Conservation (phyloP, 2,888 invertebrate genomes). For the Ryuthela nishihirai region DNA sequence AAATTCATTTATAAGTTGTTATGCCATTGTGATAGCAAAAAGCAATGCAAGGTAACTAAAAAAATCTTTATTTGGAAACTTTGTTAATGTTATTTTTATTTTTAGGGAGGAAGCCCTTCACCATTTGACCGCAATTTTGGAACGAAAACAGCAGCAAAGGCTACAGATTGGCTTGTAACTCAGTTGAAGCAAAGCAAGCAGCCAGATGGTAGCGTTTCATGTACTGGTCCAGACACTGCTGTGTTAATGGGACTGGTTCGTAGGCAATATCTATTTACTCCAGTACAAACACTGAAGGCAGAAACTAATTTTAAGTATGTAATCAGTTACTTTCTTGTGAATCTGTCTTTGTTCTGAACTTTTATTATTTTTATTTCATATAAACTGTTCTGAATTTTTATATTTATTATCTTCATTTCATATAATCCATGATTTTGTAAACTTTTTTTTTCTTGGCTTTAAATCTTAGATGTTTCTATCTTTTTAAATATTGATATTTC, state of each 20-base stretch:
- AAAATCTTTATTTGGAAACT: neutral
- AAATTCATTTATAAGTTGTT: too few relatives aligned
- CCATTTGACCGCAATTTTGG: conserved; percentile 58
- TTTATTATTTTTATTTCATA: too few relatives aligned
- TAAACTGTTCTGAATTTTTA: neutral
- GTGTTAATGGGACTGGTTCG: conserved; percentile 78
- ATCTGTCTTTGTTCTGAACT: too few relatives aligned
- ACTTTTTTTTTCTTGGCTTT: too few relatives aligned
- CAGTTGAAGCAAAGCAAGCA: conserved; percentile 59
- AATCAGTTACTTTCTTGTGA: too few relatives aligned
- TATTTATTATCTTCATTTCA: neutral
- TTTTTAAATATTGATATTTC: too few relatives aligned
- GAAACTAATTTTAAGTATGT: conserved; percentile 81
- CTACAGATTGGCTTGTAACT: conserved; percentile 59
- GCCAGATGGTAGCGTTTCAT: conserved; percentile 54
- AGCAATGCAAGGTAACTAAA: too few relatives aligned
- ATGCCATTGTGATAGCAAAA: too few relatives aligned
- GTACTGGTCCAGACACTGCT: conserved; percentile 64
- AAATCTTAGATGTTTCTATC: too few relatives aligned
- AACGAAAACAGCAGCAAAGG: conserved; percentile 56
- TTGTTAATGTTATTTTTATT: neutral
- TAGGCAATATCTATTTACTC: conserved; percentile 77
- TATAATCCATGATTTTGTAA: neutral
- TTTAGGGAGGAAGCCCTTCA: conserved; percentile 54
- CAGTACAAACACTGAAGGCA: conserved; percentile 68